Evolutionary conservation across 2,888 invertebrate species (phyloP), one percentile per base, ranked within the genome.

Genomic region (Aphelenchoides bicaudatus): DNA sequence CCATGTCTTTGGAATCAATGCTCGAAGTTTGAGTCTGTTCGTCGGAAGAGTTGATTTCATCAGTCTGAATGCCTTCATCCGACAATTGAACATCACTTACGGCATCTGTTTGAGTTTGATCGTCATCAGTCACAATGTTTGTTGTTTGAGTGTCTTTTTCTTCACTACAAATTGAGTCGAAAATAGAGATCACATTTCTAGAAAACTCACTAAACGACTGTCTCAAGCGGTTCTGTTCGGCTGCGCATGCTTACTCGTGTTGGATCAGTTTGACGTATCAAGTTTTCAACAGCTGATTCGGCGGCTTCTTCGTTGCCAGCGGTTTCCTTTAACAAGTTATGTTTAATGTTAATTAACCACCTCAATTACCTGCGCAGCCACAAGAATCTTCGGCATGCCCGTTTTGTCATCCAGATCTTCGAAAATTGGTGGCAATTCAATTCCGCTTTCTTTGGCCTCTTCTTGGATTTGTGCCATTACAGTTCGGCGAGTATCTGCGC

Each of bases 401-500:
- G 71, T 70, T 38, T 74, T 74, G 38, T 67, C 68, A 59, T 75
- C 75, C 39, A 75, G 55, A 56, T 75, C 72, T 8, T 71, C 70
- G 31, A 75, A 64, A 58, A 77, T 75, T 2, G 73, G 66, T 5
- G 77, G 77, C 27, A 78, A 59, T 47, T 78, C 78, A 43, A 78
- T 52, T 19, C 75, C 75, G 29, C 68, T 66, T 43, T 71, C 74
- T 56, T 75, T 75, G 19, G 79, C 78, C 54, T 78, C 78, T 34
- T 72, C 72, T 51, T 78, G 72, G 21, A 78, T 72, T 58, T 73
- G 65, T 25, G 67, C 72, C 76, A 76, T 74, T 19, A 75, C 76
- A 48, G 66, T 66, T 28, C 70, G 66, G 43, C 68, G 67, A 39
- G 71, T 72, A 49, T 73, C 72, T 43, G 75, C 73, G 54, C 74